phyloP scores from a whole-genome alignment of 2,888 invertebrate species.

The Carpatolechia fugitivella region DNA sequence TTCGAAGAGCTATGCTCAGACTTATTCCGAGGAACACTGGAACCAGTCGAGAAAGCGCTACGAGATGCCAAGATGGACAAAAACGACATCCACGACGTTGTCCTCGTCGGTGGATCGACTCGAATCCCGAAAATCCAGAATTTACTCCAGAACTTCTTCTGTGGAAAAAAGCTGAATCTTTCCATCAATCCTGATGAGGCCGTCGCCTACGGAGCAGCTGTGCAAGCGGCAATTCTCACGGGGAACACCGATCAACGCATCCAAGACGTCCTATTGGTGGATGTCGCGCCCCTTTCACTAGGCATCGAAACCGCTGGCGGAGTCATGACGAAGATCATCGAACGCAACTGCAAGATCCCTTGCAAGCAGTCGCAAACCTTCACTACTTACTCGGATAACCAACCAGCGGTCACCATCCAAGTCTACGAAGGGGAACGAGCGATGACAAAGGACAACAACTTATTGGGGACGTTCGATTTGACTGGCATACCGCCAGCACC shows the following conservation, averaged over 20 bases:
- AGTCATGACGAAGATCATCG: conserved; percentile 83
- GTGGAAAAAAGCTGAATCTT: conserved; percentile 77
- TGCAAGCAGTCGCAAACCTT: conserved; percentile 82
- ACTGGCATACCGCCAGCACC: conserved; percentile 81
- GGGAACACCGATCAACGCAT: conserved; percentile 83
- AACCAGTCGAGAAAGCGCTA: conserved; percentile 85
- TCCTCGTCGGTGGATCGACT: conserved; percentile 86
- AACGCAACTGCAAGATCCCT: conserved; percentile 81
- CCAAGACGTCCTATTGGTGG: conserved; percentile 77
- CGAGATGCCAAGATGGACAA: conserved; percentile 86
- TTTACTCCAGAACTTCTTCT: conserved; percentile 82
- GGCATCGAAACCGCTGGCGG: conserved; percentile 85
- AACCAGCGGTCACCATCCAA: conserved; percentile 81
- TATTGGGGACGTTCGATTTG: conserved; percentile 74
- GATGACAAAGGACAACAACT: conserved; percentile 84
- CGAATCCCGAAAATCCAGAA: conserved; percentile 86
- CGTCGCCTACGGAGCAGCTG: conserved; percentile 84
- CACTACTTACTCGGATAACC: conserved; percentile 86
- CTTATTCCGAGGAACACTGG: conserved; percentile 9
- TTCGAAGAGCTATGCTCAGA: conserved; percentile 13
- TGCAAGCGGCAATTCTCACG: conserved; percentile 81
- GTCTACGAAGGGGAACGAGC: conserved; percentile 84
- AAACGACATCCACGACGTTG: conserved; percentile 83
- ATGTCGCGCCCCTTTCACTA: conserved; percentile 75
- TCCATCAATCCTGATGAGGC: conserved; percentile 86